Percentiles rank a stretch among this genome's conserved stretches.
These are phyloP conservation scores for Bovichtus diacanthus DNA, from an alignment of 2,797 vertebrate genomes.

Conservation along the genomic window DNA sequence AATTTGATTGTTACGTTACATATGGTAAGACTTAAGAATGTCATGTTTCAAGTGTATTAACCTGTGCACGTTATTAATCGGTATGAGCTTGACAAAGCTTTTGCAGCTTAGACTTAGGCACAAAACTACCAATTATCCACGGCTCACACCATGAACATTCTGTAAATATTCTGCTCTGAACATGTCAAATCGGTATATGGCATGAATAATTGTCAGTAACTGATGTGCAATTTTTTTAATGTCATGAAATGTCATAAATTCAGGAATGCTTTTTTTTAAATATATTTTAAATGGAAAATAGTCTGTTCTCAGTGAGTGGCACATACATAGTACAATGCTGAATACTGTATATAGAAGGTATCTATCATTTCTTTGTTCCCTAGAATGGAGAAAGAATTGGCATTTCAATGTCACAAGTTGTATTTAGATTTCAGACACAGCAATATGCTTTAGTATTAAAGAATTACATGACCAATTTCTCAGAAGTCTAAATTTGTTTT, in stretches of 20 bases:
- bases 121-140: background rate
- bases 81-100: background rate
- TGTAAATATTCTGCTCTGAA: background rate
- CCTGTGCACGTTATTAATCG: background rate
- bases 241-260: slow-evolving; percentile 30
- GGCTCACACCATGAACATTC: background rate
- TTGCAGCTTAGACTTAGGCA: background rate
- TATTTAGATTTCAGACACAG: slow-evolving; percentile 3
- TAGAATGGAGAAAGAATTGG: background rate
- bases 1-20: background rate
- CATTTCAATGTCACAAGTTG: slow-evolving; percentile 21
- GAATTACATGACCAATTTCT: slow-evolving; percentile 57
- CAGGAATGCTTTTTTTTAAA: background rate
- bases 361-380: background rate
- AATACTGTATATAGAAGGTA: background rate
- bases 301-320: background rate
- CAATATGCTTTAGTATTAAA: background rate
- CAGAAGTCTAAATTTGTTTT: slow-evolving; percentile 57
- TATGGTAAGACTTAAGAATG: background rate
- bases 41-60: background rate
- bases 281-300: slow-evolving; percentile 6
- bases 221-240: slow-evolving; percentile 26
- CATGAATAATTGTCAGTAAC: background rate
- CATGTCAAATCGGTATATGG: background rate
- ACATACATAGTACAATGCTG: slow-evolving; percentile 8